Conservation (phyloP, 2,888 invertebrate species). For the Dendrolimus pini region DNA sequence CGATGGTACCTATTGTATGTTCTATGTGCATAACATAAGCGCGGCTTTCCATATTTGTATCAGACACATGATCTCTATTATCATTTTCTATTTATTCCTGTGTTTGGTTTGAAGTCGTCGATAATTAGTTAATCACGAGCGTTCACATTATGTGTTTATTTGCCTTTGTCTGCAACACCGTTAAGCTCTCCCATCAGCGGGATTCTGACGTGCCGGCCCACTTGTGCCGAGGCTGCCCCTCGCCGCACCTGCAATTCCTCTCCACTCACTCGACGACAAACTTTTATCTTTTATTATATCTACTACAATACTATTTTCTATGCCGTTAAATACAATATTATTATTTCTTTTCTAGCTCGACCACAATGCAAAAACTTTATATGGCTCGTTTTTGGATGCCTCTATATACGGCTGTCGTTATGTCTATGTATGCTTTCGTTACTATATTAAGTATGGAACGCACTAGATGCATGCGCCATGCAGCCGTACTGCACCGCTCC, state of each 20-base stretch:
- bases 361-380: conserved; percentile 72
- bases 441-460: conserved; percentile 42
- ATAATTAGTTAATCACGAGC: conserved; percentile 38
- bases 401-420: conserved; percentile 72
- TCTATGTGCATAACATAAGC: conserved; percentile 52
- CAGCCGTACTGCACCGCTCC: conserved; percentile 28
- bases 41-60: conserved; percentile 58
- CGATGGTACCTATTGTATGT: conserved; percentile 42
- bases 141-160: conserved; percentile 52
- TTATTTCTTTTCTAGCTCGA: conserved; percentile 71
- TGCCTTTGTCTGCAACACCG: conserved; percentile 39
- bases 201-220: background rate
- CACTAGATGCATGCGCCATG: conserved; percentile 58
- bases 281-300: conserved; percentile 13
- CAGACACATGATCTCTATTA: conserved; percentile 25
- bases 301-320: conserved; percentile 21
- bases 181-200: background rate
- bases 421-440: conserved; percentile 75
- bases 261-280: conserved; percentile 15
- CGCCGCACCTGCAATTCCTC: conserved; percentile 11
- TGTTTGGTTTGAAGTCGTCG: conserved; percentile 27
- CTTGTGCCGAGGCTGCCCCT: conserved; percentile 6
- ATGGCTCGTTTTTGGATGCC: conserved; percentile 75
- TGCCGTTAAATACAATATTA: conserved; percentile 55
- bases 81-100: conserved; percentile 26